Percentiles rank a stretch among this genome's conserved stretches.
Evolutionary conservation across 2,113 vertebrate genomes (phyloP).

Genomic region (Anseranas semipalmata): DNA sequence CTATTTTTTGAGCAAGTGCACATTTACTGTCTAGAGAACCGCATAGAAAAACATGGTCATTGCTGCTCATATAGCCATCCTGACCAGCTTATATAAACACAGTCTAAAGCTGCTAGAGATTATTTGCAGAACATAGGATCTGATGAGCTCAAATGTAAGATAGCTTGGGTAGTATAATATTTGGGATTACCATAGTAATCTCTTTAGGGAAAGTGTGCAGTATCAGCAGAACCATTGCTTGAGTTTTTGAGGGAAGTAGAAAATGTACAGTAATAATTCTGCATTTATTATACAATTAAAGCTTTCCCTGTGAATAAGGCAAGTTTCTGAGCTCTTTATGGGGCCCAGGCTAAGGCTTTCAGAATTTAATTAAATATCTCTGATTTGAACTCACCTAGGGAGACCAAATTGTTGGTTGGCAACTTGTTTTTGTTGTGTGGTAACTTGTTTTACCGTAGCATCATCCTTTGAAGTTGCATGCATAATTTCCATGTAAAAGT

Average conservation of each 20-base stretch:
- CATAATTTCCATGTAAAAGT: neutral
- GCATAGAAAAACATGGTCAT: neutral
- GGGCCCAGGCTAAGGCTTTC: neutral
- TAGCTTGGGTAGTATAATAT: conserved; percentile 85
- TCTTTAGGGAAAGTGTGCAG: conserved; percentile 91
- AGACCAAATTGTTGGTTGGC: neutral
- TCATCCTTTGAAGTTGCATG: neutral
- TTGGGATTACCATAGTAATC: conserved; percentile 95
- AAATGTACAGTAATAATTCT: conserved; percentile 34
- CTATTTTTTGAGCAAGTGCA: neutral
- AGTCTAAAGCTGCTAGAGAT: conserved; percentile 79
- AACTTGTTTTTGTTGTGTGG: neutral
- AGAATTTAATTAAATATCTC: neutral
- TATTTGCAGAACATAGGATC: conserved; percentile 82
- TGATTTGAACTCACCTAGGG: neutral
- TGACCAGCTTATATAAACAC: conserved; percentile 71
- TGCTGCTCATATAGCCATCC: conserved; percentile 14
- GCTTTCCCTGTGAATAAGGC: neutral
- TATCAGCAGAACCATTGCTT: conserved; percentile 85
- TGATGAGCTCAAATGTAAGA: conserved; percentile 86
- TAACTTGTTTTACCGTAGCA: neutral
- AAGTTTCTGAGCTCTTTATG: neutral
- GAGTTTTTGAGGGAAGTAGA: conserved; percentile 41
- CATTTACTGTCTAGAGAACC: neutral
- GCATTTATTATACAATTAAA: conserved; percentile 1